Conservation (phyloP, 2,888 invertebrate species). For the Biston betularia region DNA sequence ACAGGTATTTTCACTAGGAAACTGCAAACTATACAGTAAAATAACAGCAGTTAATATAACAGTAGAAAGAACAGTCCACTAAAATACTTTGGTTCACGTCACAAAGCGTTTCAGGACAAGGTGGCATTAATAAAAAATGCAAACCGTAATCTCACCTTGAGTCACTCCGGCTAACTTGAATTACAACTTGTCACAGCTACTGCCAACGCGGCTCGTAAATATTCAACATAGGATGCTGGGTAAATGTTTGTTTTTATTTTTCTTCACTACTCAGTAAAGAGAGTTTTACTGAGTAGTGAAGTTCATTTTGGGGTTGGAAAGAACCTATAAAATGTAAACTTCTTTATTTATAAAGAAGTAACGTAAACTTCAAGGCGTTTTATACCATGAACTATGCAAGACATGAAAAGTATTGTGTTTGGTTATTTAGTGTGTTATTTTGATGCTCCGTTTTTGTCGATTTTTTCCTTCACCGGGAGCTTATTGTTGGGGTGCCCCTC, state of each 20-base stretch:
- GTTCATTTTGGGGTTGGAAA: neutral
- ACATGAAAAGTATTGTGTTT: too few species aligned
- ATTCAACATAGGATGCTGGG: slow-evolving; percentile 10
- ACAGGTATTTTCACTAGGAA: neutral
- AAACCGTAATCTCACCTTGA: slow-evolving; percentile 57
- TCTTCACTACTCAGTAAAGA: too few species aligned
- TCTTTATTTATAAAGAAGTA: neutral
- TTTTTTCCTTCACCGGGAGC: too few species aligned
- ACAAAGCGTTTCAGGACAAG: slow-evolving; percentile 60
- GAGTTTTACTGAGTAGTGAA: too few species aligned
- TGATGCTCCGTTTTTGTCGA: too few species aligned
- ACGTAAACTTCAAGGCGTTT: neutral
- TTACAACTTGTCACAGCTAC: slow-evolving; percentile 42
- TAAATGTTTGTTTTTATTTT: neutral
- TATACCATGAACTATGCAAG: neutral
- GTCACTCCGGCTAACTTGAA: slow-evolving; percentile 54
- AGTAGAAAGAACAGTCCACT: slow-evolving; percentile 1
- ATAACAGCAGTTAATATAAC: slow-evolving; percentile 2
- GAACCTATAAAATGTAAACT: neutral
- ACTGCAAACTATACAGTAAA: neutral
- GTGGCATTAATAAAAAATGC: slow-evolving; percentile 63
- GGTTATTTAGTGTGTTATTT: too few species aligned
- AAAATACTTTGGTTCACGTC: slow-evolving; percentile 45
- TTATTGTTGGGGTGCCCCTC: too few species aligned
- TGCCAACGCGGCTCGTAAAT: slow-evolving; percentile 11